Conservation (phyloP, 2,113 vertebrate genomes). For the Origma solitaria region DNA sequence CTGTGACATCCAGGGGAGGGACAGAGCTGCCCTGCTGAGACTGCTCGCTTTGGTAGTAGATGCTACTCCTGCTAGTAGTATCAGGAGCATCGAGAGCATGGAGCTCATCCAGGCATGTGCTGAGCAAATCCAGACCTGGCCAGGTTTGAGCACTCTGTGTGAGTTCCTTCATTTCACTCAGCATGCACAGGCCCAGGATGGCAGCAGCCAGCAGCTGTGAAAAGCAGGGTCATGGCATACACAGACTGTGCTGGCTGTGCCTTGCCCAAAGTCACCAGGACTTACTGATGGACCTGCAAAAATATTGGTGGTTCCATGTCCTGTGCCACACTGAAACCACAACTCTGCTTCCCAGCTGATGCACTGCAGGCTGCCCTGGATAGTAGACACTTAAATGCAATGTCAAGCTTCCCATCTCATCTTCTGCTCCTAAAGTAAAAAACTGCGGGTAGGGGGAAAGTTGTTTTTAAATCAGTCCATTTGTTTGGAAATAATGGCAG, state of each 20-base stretch:
- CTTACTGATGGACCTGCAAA: background rate
- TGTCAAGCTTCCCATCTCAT: background rate
- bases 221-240: background rate
- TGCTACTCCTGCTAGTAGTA: background rate
- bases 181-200: background rate
- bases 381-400: too few species aligned
- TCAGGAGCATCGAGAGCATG: background rate
- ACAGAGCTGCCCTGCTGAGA: background rate
- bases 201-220: background rate
- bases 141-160: background rate
- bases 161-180: background rate
- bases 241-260: background rate
- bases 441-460: too few species aligned
- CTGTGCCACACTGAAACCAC: background rate
- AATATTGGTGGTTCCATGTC: fast-evolving
- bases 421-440: background rate
- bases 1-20: background rate
- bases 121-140: background rate
- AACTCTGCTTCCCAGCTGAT: background rate
- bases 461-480: background rate
- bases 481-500: background rate
- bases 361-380: background rate
- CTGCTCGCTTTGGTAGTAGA: background rate
- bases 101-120: background rate
- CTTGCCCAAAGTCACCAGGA: background rate